Evolutionary conservation across 2,797 vertebrate species (phyloP).

Genomic region (Nothura maculosa): DNA sequence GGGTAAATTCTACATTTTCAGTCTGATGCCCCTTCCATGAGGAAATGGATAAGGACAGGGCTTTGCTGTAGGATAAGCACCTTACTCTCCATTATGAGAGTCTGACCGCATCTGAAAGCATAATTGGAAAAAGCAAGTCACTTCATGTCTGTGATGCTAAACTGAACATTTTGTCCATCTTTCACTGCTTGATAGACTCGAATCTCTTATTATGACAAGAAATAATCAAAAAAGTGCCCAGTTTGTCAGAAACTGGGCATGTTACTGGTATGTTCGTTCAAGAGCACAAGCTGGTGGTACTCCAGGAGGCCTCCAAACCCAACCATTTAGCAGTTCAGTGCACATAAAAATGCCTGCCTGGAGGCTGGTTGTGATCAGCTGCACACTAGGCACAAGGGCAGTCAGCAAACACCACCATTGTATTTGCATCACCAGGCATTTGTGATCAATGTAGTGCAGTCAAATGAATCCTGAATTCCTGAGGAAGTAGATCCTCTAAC

Average conservation of each 20-base stretch:
- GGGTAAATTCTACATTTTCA: not conserved
- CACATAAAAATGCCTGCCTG: not conserved
- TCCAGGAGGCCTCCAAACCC: not conserved
- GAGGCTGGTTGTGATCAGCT: not conserved
- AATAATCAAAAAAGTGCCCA: not conserved
- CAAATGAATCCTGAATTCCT: not conserved
- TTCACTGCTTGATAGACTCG: not conserved
- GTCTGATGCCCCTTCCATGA: not conserved
- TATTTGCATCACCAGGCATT: not conserved
- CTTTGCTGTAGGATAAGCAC: constrained; percentile 86
- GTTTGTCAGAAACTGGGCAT: not conserved
- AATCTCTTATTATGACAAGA: not conserved
- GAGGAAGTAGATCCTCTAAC: not conserved
- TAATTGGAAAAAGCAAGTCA: constrained; percentile 82
- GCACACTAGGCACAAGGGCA: not conserved
- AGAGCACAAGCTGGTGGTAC: not conserved
- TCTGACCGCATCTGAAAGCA: constrained; percentile 69
- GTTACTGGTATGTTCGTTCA: not conserved
- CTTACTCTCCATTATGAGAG: constrained; percentile 59
- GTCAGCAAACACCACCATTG: rapidly evolving
- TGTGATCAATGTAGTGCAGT: not conserved
- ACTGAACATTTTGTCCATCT: not conserved
- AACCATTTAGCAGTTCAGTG: not conserved
- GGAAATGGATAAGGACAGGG: constrained; percentile 79
- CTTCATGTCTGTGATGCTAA: constrained; percentile 59